Conservation (phyloP, 2,797 vertebrate species). For the Orientallactaga sibirica region DNA sequence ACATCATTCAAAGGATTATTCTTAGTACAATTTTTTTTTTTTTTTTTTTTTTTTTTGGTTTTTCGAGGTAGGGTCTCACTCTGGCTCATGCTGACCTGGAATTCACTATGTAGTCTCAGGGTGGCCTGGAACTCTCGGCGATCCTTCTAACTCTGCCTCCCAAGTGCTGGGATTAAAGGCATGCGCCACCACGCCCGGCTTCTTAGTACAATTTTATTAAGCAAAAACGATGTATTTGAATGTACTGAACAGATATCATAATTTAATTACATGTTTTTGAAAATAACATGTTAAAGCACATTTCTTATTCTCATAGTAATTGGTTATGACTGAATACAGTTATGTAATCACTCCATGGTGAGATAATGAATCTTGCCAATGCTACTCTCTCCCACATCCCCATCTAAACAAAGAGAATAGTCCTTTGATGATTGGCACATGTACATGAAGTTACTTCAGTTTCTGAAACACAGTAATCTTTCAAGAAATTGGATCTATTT, state of each 20-base stretch:
- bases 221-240: background rate
- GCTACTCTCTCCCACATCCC: too few relatives aligned
- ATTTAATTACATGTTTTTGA: slow-evolving; percentile 2
- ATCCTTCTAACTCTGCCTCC: too few relatives aligned
- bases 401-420: background rate
- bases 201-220: slow-evolving; percentile 17
- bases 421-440: background rate
- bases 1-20: background rate
- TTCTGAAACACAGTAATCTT: background rate
- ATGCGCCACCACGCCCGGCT: background rate
- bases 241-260: background rate
- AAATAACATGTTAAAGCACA: background rate
- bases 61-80: too few relatives aligned
- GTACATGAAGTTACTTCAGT: background rate
- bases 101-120: too few relatives aligned
- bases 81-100: too few relatives aligned
- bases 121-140: too few relatives aligned
- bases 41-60: background rate
- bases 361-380: background rate
- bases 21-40: background rate
- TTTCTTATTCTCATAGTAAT: background rate
- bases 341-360: background rate
- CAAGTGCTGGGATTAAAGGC: too few relatives aligned
- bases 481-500: background rate
- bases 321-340: background rate